A percentile compares a stretch with the other conserved stretches of the same genome.
phyloP scores from a whole-genome alignment of 2,797 vertebrate genomes.

The Arrhamphus sclerolepis region DNA sequence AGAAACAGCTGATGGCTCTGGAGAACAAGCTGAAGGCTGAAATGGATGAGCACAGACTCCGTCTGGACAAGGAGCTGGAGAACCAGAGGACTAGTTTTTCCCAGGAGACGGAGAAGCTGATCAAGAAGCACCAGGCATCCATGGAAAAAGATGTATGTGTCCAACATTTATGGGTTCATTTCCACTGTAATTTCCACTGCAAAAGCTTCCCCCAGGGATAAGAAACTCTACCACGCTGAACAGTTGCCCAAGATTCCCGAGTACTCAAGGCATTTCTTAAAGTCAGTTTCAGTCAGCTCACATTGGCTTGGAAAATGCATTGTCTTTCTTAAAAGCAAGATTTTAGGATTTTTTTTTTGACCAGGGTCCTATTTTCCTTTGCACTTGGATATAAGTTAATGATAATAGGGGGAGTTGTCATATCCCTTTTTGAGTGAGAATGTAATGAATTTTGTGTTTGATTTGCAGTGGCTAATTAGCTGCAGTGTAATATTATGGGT shows the following conservation, averaged over 20 bases:
- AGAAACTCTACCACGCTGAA: neutral
- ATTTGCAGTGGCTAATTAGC: no score
- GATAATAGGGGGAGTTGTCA: no score
- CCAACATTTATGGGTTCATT: conserved; percentile 3
- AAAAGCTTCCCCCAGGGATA: neutral
- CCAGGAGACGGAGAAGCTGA: conserved; percentile 97
- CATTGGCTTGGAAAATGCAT: no score
- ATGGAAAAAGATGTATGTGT: conserved; percentile 96
- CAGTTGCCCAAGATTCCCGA: neutral
- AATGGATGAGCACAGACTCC: conserved; percentile 97
- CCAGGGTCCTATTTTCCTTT: no score
- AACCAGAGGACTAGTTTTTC: conserved; percentile 96
- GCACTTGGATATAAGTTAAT: no score
- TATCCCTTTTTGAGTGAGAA: no score
- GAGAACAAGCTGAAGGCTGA: conserved; percentile 98
- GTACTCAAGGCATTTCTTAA: neutral
- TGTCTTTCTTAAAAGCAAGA: no score
- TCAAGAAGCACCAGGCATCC: conserved; percentile 96
- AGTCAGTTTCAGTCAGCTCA: no score
- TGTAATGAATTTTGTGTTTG: no score
- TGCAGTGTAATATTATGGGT: neutral
- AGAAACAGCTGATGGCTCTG: conserved; percentile 96
- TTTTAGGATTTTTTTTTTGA: no score
- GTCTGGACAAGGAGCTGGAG: conserved; percentile 98
- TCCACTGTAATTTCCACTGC: neutral